Base-by-base conservation (phyloP, 1,140 invertebrate genomes). In the Arctopsyche grandis region DNA sequence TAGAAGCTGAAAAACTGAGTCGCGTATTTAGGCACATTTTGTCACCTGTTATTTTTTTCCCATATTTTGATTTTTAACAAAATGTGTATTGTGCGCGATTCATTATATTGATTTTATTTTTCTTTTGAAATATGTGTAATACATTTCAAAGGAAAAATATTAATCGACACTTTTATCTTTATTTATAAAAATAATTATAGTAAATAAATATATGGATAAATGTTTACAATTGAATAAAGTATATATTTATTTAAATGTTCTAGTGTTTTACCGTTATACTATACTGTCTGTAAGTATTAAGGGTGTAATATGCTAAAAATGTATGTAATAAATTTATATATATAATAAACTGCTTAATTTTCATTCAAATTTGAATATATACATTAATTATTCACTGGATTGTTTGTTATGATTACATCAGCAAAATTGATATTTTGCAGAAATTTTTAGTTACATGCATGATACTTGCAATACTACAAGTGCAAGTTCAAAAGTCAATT, bases 1-100 rank as follows among this genome's bases (percentile, higher is more conserved):
- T 58, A 19, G 70, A 77, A 78, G 81, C 81, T 78, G 81, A 77
- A 79, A 56, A 46, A 43, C n/a, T 52, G 21, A 73, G 29, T 58
- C 24, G 29, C 21, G 16, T n/a, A 24, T 22, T 16, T 46, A 12
- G 46, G 46, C 70, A 52, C 24, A 69, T 60, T 60, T 60, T 69
- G 22, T n/a, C 10, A 69, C 14, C 52, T 29, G 10, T 69, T 29
- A 22, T 29, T 10, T 4, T 44, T 69, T 26, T 12, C 3, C 5
- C 9, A 46, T 46, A 21, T 16, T 71, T 46, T 46, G 12, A 1
- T 71, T 46, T 46, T 21, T 21, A 0, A 44, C 5, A 46, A 71
- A 58, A 58, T 19, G 48, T n/a, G 46, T 21, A n/a, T 26, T 75
- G n/a, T 22, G 52, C n/a, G 52, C 22, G 48, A 75, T 56, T 75